These are phyloP conservation scores for Acanthoscelides obtectus DNA, from an alignment of 2,888 invertebrate genomes.

Conservation along the genomic window DNA sequence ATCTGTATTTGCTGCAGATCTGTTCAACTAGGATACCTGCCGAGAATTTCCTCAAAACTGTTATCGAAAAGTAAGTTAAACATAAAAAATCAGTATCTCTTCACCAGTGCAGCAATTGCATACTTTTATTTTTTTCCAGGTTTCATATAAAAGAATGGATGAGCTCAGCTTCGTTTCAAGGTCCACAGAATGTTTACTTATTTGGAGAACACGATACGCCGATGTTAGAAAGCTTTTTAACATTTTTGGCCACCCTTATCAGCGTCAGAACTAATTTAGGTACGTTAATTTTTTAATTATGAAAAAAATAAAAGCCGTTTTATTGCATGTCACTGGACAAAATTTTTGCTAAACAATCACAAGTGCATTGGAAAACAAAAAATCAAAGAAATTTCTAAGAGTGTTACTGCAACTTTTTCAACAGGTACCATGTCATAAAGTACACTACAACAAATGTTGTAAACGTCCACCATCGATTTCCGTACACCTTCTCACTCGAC, in stretches of 20 bases:
- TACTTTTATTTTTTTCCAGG: conserved; percentile 45
- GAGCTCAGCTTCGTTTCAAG: conserved; percentile 66
- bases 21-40: conserved; percentile 85
- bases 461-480: too few species aligned
- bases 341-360: too few species aligned
- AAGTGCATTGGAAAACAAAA: too few species aligned
- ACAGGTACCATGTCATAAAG: too few species aligned
- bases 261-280: conserved; percentile 85
- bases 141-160: conserved; percentile 87
- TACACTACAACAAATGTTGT: too few species aligned
- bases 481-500: too few species aligned
- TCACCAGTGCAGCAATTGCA: not conserved
- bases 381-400: too few species aligned
- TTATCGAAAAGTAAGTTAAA: conserved; percentile 74
- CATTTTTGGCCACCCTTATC: conserved; percentile 84
- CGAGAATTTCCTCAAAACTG: conserved; percentile 78
- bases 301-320: too few species aligned
- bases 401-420: too few species aligned
- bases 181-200: conserved; percentile 55
- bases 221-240: conserved; percentile 90
- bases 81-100: too few species aligned
- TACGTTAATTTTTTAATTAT: too few species aligned
- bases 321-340: too few species aligned
- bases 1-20: conserved; percentile 90
- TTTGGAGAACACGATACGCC: conserved; percentile 80